These are phyloP conservation scores for Cygnus atratus DNA, from an alignment of 2,113 vertebrate genomes.

Conservation along the genomic window DNA sequence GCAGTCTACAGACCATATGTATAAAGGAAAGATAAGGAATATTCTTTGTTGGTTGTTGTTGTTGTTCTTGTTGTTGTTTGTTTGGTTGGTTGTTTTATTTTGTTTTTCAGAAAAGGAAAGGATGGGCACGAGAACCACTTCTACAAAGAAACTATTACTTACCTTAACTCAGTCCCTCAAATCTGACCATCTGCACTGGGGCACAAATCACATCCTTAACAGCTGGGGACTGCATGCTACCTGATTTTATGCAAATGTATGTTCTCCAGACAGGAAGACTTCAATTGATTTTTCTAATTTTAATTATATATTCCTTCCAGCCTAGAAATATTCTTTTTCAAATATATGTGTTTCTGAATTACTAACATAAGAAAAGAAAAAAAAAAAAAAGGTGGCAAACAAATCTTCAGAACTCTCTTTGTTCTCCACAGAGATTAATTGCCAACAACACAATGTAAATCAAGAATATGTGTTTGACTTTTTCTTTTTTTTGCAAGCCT, in stretches of 20 bases:
- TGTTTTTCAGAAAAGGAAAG: neutral
- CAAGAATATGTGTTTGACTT: neutral
- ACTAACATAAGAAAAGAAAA: neutral
- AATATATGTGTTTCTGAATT: neutral
- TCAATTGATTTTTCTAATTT: neutral
- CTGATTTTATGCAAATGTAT: neutral
- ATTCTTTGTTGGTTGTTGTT: neutral
- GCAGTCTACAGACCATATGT: neutral
- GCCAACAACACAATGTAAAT: neutral
- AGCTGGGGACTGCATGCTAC: neutral
- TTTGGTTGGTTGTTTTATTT: too few relatives aligned
- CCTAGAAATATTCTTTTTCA: neutral
- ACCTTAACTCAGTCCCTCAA: neutral
- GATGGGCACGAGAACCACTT: neutral
- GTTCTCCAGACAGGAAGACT: neutral
- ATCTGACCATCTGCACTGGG: neutral
- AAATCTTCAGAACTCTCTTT: neutral
- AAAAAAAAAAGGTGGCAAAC: neutral
- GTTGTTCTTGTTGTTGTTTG: too few relatives aligned
- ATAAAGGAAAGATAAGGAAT: neutral
- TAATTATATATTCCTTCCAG: neutral
- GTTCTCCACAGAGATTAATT: neutral
- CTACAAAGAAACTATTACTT: neutral
- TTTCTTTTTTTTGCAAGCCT: neutral
- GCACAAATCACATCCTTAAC: neutral